These are phyloP conservation scores for Saturnia japonica DNA, from an alignment of 2,888 invertebrate genomes.

Conservation along the genomic window DNA sequence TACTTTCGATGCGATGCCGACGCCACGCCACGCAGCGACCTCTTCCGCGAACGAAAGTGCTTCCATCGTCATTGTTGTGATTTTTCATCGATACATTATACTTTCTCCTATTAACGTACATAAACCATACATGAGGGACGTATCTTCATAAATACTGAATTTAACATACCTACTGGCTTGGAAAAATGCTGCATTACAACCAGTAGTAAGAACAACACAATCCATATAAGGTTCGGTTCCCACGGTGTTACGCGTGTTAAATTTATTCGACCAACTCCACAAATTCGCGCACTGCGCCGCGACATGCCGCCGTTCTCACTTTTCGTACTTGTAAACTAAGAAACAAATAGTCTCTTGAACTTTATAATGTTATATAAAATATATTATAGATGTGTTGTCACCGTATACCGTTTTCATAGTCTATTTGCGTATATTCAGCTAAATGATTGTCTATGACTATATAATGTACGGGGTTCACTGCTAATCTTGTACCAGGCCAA, in stretches of 20 bases:
- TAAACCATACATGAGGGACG: constrained; percentile 1
- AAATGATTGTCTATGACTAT: no score
- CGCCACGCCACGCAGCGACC: constrained; percentile 1
- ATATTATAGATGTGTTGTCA: no score
- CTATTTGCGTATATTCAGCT: no score
- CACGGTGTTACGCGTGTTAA: no score
- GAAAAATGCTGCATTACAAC: background rate
- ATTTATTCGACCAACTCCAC: no score
- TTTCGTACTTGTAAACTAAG: no score
- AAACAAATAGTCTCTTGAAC: no score
- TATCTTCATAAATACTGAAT: background rate
- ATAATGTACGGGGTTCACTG: background rate
- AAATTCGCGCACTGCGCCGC: no score
- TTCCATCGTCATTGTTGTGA: constrained; percentile 35
- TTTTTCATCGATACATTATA: constrained; percentile 34
- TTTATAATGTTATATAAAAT: no score
- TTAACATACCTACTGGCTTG: background rate
- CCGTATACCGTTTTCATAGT: no score
- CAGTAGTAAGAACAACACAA: background rate
- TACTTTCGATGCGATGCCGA: constrained; percentile 60
- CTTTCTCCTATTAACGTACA: constrained; percentile 15
- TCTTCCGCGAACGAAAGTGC: constrained; percentile 76
- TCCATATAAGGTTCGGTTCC: no score
- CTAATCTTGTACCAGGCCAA: background rate
- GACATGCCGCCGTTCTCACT: no score